A percentile compares a stretch with the other conserved stretches of the same genome.
phyloP scores from a whole-genome alignment of 2,888 invertebrate genomes.

The Calephelis perditalis region DNA sequence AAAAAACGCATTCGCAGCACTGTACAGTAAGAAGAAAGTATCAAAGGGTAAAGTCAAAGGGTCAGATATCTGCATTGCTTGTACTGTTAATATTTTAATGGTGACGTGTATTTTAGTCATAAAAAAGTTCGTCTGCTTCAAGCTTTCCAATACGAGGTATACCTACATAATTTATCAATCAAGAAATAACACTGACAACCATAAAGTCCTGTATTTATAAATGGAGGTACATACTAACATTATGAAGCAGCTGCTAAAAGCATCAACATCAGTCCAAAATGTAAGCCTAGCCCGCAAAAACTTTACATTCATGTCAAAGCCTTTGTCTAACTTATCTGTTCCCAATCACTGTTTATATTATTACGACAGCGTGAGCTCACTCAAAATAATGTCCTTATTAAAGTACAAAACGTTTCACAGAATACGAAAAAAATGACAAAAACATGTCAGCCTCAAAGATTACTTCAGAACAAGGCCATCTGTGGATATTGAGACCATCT shows the following conservation, averaged over 20 bases:
- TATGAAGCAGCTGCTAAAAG: slow-evolving; percentile 5
- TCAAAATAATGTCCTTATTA: slow-evolving; percentile 79
- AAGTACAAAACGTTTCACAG: slow-evolving; percentile 70
- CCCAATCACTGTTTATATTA: slow-evolving; percentile 75
- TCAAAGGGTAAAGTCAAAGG: too few relatives aligned
- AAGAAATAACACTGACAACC: too few relatives aligned
- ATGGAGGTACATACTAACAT: too few relatives aligned
- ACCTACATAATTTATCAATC: too few relatives aligned
- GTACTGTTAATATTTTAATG: too few relatives aligned
- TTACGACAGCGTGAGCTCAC: slow-evolving; percentile 63
- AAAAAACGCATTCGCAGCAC: background rate
- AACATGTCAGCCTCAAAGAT: slow-evolving; percentile 64
- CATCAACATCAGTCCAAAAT: slow-evolving; percentile 9
- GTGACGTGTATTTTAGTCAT: too few relatives aligned
- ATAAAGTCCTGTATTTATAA: too few relatives aligned
- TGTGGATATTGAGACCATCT: slow-evolving; percentile 77
- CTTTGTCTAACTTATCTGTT: slow-evolving; percentile 72
- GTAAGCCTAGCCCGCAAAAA: slow-evolving; percentile 34
- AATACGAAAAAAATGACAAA: slow-evolving; percentile 71
- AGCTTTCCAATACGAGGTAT: too few relatives aligned
- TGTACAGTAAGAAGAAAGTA: background rate
- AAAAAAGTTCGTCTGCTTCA: too few relatives aligned
- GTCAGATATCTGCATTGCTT: too few relatives aligned
- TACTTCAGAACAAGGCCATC: slow-evolving; percentile 72
- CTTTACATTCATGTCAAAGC: slow-evolving; percentile 44